These are phyloP conservation scores for Elegia similella DNA, from an alignment of 2,888 invertebrate genomes.

Conservation along the genomic window DNA sequence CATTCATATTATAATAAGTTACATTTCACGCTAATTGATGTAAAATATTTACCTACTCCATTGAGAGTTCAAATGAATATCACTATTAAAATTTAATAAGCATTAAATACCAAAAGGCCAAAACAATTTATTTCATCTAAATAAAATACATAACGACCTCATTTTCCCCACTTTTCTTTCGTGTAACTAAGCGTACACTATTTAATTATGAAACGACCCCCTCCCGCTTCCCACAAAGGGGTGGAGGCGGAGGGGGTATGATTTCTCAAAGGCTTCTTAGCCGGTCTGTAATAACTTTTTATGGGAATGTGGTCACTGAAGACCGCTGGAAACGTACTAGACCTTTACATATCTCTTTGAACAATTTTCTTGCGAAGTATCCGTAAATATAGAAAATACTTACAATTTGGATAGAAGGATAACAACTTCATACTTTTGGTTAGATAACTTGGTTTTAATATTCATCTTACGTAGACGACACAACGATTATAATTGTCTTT, in stretches of 20 bases:
- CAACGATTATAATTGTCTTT: no score
- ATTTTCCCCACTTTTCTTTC: slow-evolving; percentile 48
- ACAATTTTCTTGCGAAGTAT: slow-evolving; percentile 5
- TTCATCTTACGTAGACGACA: no score
- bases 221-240: slow-evolving; percentile 33
- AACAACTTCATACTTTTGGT: no score
- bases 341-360: slow-evolving; percentile 21
- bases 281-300: slow-evolving; percentile 22
- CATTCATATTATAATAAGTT: no score
- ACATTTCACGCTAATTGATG: no score
- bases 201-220: slow-evolving; percentile 61
- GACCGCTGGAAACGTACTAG: slow-evolving; percentile 21
- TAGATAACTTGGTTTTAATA: no score
- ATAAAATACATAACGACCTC: slow-evolving; percentile 28
- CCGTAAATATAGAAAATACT: no score
- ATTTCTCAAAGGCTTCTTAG: slow-evolving; percentile 45
- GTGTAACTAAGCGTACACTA: slow-evolving; percentile 66
- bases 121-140: not conserved
- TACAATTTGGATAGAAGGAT: no score
- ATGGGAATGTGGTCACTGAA: slow-evolving; percentile 24
- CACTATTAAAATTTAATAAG: no score
- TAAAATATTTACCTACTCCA: no score
- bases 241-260: slow-evolving; percentile 40
- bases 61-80: no score
- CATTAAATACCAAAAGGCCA: no score